Evolutionary conservation across 2,888 invertebrate species (phyloP).

Genomic region (Ennomos erosarius): DNA sequence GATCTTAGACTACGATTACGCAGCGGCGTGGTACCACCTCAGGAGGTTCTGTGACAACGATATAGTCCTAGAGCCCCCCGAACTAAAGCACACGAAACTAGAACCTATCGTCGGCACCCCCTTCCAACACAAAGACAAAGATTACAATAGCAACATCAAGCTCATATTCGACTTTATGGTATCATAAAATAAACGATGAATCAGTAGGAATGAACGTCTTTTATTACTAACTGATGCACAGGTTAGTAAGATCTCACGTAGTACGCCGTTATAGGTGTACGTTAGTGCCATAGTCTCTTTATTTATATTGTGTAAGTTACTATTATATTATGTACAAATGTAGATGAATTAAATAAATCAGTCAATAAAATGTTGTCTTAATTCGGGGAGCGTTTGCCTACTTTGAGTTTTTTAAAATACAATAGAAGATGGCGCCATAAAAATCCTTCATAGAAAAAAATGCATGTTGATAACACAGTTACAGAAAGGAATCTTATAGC

Average conservation of each 20-base stretch:
- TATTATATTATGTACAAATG: slow-evolving; percentile 7
- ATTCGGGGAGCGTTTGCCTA: background rate
- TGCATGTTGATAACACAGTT: no score
- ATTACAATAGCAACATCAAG: slow-evolving; percentile 61
- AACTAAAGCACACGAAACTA: slow-evolving; percentile 39
- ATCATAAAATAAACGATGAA: slow-evolving; percentile 42
- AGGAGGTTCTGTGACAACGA: slow-evolving; percentile 61
- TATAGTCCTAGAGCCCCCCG: slow-evolving; percentile 48
- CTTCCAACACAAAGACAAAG: slow-evolving; percentile 52
- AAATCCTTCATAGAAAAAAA: no score
- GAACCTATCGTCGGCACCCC: slow-evolving; percentile 60
- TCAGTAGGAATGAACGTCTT: slow-evolving; percentile 19
- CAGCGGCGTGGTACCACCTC: slow-evolving; percentile 66
- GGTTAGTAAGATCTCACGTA: slow-evolving; percentile 13
- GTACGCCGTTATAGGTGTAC: slow-evolving; percentile 27
- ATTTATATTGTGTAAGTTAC: slow-evolving; percentile 22
- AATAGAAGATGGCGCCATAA: no score
- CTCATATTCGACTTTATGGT: slow-evolving; percentile 58
- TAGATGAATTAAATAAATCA: slow-evolving; percentile 12
- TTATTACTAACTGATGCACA: slow-evolving; percentile 7
- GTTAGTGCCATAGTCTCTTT: slow-evolving; percentile 12
- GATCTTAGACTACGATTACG: slow-evolving; percentile 76
- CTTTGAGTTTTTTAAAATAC: no score
- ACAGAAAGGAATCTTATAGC: no score
- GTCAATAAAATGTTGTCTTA: slow-evolving; percentile 4